Conservation (phyloP, 1,140 invertebrate genomes). For the Drosophila kanapiae region DNA sequence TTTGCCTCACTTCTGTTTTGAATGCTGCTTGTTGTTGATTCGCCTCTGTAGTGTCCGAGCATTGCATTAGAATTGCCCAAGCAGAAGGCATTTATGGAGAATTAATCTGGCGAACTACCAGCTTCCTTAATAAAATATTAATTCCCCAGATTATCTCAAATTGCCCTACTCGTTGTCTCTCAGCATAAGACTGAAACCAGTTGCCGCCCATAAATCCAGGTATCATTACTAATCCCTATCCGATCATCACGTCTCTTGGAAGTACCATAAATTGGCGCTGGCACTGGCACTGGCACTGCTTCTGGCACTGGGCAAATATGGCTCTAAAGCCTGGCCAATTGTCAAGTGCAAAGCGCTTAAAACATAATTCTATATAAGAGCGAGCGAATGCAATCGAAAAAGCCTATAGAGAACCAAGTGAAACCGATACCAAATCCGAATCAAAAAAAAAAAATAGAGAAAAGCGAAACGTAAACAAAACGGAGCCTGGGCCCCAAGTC, state of each 20-base stretch:
- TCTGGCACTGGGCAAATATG: slow-evolving; percentile 45
- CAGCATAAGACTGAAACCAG: neutral
- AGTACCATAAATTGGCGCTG: slow-evolving; percentile 29
- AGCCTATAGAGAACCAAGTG: slow-evolving; percentile 19
- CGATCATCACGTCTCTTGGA: slow-evolving; percentile 29
- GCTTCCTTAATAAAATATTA: slow-evolving; percentile 34
- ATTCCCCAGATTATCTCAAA: slow-evolving; percentile 4
- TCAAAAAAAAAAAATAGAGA: slow-evolving; percentile 27
- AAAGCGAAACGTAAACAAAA: slow-evolving; percentile 50
- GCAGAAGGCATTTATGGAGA: slow-evolving; percentile 27
- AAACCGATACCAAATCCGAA: slow-evolving; percentile 43
- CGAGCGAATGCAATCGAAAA: slow-evolving; percentile 61
- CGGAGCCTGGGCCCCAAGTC: slow-evolving; percentile 33
- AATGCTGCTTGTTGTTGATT: slow-evolving; percentile 39
- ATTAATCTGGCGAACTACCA: neutral
- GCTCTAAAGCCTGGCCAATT: slow-evolving; percentile 50
- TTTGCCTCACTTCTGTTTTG: slow-evolving; percentile 58
- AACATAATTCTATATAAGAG: slow-evolving; percentile 60
- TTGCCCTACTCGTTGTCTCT: neutral
- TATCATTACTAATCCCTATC: slow-evolving; percentile 13
- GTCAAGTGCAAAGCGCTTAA: slow-evolving; percentile 75
- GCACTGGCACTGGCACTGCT: slow-evolving; percentile 54
- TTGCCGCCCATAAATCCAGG: slow-evolving; percentile 10
- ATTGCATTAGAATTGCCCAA: slow-evolving; percentile 58
- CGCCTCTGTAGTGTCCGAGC: slow-evolving; percentile 27